Base-by-base conservation (phyloP, 2,113 vertebrate genomes). In the Daboia siamensis region DNA sequence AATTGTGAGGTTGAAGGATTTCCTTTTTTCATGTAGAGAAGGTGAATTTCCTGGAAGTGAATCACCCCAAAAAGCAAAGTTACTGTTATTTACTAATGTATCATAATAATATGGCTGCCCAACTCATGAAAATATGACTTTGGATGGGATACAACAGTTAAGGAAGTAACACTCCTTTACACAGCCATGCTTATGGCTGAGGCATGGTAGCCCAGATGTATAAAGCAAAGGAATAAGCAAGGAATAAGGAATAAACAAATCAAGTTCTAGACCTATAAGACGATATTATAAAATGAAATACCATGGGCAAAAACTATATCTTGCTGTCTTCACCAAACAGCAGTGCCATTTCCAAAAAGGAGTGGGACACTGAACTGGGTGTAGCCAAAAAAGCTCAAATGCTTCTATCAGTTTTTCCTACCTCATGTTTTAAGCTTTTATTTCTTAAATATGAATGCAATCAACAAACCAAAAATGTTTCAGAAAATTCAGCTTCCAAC, bases 401-500 rank as follows among this genome's bases (percentile, higher is more conserved):
- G 52, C 52, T 21, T 46, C 52, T 80, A 26, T 23, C 86, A 56
- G 91, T 26, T 92, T 44, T 51, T 89, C 55, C 48, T 39, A 61
- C 56, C 33, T 61, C 29, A 4, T 89, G 29, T 80, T 90, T 85
- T 85, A 46, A 17, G 39, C 5, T 85, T 85, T 88, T 88, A 51
- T 92, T 87, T 80, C 84, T 74, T 94, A 89, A 86, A 87, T 86
- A 46, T 48, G 69, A 86, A 91, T 24, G 54, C 20, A 90, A 92
- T 87, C 33, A 94, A 92, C 29, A 94, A 89, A 87, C 8, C 6
- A 56, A 54, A 54, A 39, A 20, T 93, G 39, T 56, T 90, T 57
- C 90, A 55, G 80, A 94, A 39, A 61, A 84, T 86, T 54, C 80
- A n/a, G 88, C 51, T 86, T 84, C 87, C 93, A 95, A 95, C 88